Evolutionary conservation across 2,888 invertebrate species (phyloP), one percentile per base, ranked within the genome.

Genomic region (Molanna angustata): DNA sequence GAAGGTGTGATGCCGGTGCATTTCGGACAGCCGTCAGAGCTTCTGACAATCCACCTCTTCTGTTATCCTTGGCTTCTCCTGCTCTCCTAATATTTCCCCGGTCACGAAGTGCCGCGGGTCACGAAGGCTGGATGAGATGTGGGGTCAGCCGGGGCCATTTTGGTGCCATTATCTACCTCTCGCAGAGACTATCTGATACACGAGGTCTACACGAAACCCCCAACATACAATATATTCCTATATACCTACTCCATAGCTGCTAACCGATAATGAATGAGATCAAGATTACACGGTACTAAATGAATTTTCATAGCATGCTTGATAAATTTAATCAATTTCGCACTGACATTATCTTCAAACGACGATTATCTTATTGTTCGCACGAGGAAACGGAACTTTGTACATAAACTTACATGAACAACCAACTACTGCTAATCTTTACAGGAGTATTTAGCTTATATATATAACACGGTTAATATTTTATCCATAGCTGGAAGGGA

Each of bases 61-160:
- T 21, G 4, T n/a, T n/a, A 41, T 41, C 41, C 41, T 21, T 21
- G 9, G 21, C 21, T 18, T 41, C 41, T 21, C 11, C n/a, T 41
- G 41, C 37, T 17, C 18, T 17, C 37, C 18, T 37, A n/a, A n/a
- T n/a, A n/a, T n/a, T n/a, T n/a, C 6, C 27, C 27, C 27, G 21
- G 18, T 41, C 41, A 41, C 41, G 41, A 41, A 21, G 9, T 21
- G 37, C 41, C 41, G 41, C 41, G 21, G 41, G 41, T 41, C 41
- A 41, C 41, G 41, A 41, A 20, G 41, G 20, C 18, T 16, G 17
- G 16, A 14, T 33, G 16, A 39, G 39, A 39, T 39, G 14, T 16
- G 16, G 18, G 39, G 39, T 39, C 39, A 39, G 9, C 18, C 17
- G 16, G 17, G 39, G 4, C n/a, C 39, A 27, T 33, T 33, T 33